Evolutionary conservation across 2,797 vertebrate species (phyloP).

Genomic region (Liasis olivaceus): DNA sequence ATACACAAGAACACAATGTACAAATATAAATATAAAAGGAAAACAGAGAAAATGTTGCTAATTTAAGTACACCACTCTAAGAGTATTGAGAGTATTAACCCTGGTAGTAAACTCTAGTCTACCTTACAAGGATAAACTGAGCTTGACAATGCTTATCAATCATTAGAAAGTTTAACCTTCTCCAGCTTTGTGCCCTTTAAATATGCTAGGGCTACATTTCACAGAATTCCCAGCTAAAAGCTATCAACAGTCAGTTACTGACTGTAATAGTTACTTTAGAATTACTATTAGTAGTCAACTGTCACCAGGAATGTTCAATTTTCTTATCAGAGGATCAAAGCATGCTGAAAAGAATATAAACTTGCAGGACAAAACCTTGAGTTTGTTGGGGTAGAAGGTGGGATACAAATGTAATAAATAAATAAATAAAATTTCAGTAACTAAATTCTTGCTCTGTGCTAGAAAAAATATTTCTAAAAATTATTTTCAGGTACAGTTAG

Average conservation of each 20-base stretch:
- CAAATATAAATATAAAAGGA: accelerated
- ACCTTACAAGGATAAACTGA: background rate
- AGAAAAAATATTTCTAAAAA: background rate
- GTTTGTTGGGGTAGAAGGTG: no score
- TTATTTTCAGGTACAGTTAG: background rate
- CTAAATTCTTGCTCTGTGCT: background rate
- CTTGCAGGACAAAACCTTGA: background rate
- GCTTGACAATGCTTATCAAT: background rate
- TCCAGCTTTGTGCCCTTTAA: background rate
- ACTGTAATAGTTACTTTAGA: background rate
- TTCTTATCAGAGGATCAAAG: background rate
- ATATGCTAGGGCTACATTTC: background rate
- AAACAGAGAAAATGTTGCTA: background rate
- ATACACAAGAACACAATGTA: background rate
- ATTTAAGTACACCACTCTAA: background rate
- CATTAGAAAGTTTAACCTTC: background rate
- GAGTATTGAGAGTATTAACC: background rate
- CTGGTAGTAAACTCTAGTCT: background rate
- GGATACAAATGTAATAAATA: no score
- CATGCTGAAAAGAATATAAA: background rate
- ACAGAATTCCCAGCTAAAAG: background rate
- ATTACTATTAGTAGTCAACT: background rate
- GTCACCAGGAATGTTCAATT: background rate
- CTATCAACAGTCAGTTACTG: background rate
- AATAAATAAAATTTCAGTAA: background rate